Percentiles rank a stretch among this genome's conserved stretches.
Conservation (phyloP, 2,113 vertebrate species). For the Daubentonia madagascariensis region DNA sequence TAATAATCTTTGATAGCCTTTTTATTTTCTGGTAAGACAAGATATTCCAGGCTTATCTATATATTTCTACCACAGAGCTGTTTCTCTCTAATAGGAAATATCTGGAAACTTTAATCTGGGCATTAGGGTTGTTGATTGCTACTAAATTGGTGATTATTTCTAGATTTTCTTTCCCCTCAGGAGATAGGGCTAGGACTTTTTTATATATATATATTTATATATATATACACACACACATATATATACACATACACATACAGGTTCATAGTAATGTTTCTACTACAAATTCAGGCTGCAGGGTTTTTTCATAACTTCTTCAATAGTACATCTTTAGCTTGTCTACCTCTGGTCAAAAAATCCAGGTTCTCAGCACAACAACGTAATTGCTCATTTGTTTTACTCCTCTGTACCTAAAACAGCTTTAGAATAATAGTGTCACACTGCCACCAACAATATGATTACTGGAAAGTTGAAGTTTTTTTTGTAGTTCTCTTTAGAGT, state of each 20-base stretch:
- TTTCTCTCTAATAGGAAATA: background rate
- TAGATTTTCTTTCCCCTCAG: background rate
- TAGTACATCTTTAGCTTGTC: background rate
- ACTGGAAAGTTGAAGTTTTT: background rate
- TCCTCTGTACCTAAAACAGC: background rate
- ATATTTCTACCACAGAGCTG: background rate
- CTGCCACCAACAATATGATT: background rate
- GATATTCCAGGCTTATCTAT: background rate
- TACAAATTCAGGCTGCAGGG: background rate
- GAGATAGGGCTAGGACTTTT: background rate
- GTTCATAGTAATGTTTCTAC: background rate
- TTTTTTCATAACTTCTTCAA: background rate
- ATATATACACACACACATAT: too few species aligned
- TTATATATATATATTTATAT: too few species aligned
- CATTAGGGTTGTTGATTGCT: background rate
- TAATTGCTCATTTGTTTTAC: background rate
- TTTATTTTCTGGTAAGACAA: background rate
- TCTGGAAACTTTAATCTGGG: background rate
- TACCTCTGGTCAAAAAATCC: background rate
- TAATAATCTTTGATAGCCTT: background rate
- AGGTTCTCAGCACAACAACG: background rate
- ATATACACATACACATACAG: background rate
- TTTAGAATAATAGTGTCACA: background rate
- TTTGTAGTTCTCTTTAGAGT: background rate
- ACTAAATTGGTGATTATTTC: background rate